phyloP scores from a whole-genome alignment of 1,140 invertebrate species.

The Eurytemora carolleeae region DNA sequence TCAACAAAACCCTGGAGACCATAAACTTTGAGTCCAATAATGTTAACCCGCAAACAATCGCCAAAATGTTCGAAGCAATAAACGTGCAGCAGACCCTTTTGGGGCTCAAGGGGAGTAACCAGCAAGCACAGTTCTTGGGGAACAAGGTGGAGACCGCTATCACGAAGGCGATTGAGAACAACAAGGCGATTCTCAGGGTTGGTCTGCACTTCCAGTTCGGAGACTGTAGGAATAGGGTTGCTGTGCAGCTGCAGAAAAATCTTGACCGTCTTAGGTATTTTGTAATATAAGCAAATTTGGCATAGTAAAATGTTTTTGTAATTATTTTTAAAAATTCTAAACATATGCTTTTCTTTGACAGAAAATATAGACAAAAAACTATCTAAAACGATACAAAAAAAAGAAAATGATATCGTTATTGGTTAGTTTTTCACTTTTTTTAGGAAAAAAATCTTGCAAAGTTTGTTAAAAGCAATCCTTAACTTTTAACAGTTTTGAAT shows the following conservation, averaged over 20 bases:
- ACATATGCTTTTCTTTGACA: too few relatives aligned
- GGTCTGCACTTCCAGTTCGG: constrained; percentile 87
- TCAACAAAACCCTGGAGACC: constrained; percentile 27
- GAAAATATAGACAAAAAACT: too few relatives aligned
- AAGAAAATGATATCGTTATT: too few relatives aligned
- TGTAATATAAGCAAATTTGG: neutral
- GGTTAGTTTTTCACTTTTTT: too few relatives aligned
- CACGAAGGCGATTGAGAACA: constrained; percentile 70
- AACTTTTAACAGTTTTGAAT: too few relatives aligned
- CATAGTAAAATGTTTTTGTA: too few relatives aligned
- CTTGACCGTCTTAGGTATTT: neutral
- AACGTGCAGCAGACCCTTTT: constrained; percentile 3
- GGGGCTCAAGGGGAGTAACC: constrained; percentile 15
- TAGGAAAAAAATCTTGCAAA: too few relatives aligned
- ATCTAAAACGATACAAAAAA: too few relatives aligned
- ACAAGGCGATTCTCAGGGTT: constrained; percentile 66
- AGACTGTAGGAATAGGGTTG: constrained; percentile 31
- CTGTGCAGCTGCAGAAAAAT: neutral
- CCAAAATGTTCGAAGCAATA: constrained; percentile 13
- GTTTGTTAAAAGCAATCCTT: too few relatives aligned
- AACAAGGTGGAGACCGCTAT: constrained; percentile 97
- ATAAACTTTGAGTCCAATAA: constrained; percentile 13
- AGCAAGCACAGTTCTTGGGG: constrained; percentile 80
- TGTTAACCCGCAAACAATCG: constrained; percentile 8
- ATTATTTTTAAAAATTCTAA: too few relatives aligned